These are phyloP conservation scores for Ia io DNA, from an alignment of 2,113 vertebrate species.

Conservation along the genomic window DNA sequence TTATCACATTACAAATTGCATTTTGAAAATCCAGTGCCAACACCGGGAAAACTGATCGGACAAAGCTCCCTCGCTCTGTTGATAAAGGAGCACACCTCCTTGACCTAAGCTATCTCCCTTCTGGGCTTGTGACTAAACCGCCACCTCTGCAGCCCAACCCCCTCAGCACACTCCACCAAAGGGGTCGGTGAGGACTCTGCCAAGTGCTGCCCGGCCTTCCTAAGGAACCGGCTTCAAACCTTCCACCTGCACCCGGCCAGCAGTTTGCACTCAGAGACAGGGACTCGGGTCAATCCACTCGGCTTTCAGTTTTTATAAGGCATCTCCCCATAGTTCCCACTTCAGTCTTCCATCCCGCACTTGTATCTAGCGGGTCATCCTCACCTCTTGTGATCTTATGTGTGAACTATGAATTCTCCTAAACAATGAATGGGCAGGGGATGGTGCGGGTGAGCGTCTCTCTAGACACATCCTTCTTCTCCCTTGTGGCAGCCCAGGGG, in stretches of 20 bases:
- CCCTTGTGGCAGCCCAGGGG: not conserved
- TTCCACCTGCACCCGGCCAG: not conserved
- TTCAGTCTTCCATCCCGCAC: not conserved
- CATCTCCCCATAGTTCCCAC: not conserved
- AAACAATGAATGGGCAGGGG: not conserved
- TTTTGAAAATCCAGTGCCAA: conserved; percentile 17
- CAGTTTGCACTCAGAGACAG: not conserved
- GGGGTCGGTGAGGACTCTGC: rapidly evolving
- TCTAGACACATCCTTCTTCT: not conserved
- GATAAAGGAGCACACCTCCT: not conserved
- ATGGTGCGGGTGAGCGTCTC: not conserved
- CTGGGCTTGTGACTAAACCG: not conserved
- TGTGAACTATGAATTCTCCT: not conserved
- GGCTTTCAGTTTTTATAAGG: rapidly evolving
- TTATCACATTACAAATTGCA: not conserved
- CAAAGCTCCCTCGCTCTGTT: not conserved
- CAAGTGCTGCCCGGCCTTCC: not conserved
- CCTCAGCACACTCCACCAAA: not conserved
- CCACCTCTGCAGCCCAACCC: not conserved
- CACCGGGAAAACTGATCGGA: not conserved
- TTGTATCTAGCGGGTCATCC: not conserved
- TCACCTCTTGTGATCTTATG: too few species aligned
- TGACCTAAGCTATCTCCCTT: not conserved
- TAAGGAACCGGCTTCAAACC: not conserved
- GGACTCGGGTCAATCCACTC: not conserved